Evolutionary conservation across 2,797 vertebrate genomes (phyloP).

Genomic region (Thalassophryne amazonica): DNA sequence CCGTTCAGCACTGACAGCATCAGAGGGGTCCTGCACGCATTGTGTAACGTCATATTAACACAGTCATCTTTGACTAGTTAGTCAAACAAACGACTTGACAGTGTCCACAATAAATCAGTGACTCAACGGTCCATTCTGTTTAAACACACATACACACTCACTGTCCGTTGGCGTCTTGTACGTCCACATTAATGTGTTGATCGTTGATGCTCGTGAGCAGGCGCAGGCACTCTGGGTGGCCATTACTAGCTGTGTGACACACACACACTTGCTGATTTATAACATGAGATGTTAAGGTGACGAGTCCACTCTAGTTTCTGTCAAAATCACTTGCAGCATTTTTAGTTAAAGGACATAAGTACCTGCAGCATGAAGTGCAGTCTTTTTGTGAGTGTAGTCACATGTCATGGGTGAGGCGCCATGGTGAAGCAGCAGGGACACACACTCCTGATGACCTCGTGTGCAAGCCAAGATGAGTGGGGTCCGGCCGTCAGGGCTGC

Average conservation of each 20-base stretch:
- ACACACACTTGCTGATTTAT: not conserved
- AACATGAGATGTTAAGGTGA: not conserved
- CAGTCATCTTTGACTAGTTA: not conserved
- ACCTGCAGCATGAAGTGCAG: slow-evolving; percentile 94
- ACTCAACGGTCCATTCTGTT: too few species aligned
- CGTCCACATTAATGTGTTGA: slow-evolving; percentile 86
- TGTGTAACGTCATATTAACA: not conserved
- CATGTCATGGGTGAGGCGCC: slow-evolving; percentile 90
- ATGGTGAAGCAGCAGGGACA: slow-evolving; percentile 93
- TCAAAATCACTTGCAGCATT: not conserved
- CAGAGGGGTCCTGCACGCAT: slow-evolving; percentile 84
- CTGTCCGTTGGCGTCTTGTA: slow-evolving; percentile 92
- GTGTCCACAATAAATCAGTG: not conserved
- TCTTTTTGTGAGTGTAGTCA: slow-evolving; percentile 91
- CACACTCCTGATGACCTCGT: slow-evolving; percentile 94
- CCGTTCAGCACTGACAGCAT: slow-evolving; percentile 95
- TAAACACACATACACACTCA: slow-evolving; percentile 72
- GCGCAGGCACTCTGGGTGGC: slow-evolving; percentile 92
- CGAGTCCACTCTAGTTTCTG: not conserved
- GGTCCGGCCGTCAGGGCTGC: slow-evolving; percentile 89
- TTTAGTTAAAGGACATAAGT: slow-evolving; percentile 41
- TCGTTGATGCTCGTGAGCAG: slow-evolving; percentile 89
- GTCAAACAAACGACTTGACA: not conserved
- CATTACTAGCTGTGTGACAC: slow-evolving; percentile 83
- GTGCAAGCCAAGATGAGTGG: slow-evolving; percentile 91